Evolutionary conservation across 2,797 vertebrate genomes (phyloP).

Genomic region (Sphaeramia orbicularis): DNA sequence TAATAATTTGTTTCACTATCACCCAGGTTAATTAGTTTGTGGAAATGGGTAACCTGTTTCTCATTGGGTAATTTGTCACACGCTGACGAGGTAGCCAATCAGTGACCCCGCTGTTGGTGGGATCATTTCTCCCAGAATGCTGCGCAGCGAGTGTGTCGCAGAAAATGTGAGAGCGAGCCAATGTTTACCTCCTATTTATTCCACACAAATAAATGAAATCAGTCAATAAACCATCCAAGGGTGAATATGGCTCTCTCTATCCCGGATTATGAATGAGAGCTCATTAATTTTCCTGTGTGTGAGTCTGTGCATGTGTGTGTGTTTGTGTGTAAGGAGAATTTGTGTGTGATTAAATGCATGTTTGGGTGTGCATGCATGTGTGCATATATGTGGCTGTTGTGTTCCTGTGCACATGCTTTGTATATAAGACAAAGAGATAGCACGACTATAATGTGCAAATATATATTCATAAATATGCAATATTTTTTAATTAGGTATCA

Average conservation of each 20-base stretch:
- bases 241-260: conserved; percentile 95
- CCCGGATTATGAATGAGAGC: conserved; percentile 90
- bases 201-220: conserved; percentile 99
- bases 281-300: conserved; percentile 81
- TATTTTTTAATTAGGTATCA: conserved; percentile 4
- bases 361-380: conserved; percentile 4
- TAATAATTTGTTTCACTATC: conserved; percentile 99
- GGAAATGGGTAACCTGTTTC: conserved; percentile 98
- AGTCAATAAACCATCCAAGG: conserved; percentile 98
- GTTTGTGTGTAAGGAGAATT: conserved; percentile 5
- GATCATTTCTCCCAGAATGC: conserved; percentile 91
- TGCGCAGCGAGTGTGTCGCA: conserved; percentile 88
- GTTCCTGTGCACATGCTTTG: conserved; percentile 24
- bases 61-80: conserved; percentile 99
- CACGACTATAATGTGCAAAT: conserved; percentile 22
- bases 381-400: conserved; percentile 1
- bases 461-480: conserved; percentile 7
- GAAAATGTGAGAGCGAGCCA: conserved; percentile 92
- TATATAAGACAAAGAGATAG: background rate
- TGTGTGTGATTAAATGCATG: conserved; percentile 11
- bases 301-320: conserved; percentile 30
- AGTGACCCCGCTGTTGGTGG: conserved; percentile 92
- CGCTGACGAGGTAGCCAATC: conserved; percentile 95
- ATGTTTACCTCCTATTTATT: conserved; percentile 96
- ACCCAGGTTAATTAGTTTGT: conserved; percentile 99